Conservation (phyloP, 2,888 invertebrate species). For the Scaptomyza flava region DNA sequence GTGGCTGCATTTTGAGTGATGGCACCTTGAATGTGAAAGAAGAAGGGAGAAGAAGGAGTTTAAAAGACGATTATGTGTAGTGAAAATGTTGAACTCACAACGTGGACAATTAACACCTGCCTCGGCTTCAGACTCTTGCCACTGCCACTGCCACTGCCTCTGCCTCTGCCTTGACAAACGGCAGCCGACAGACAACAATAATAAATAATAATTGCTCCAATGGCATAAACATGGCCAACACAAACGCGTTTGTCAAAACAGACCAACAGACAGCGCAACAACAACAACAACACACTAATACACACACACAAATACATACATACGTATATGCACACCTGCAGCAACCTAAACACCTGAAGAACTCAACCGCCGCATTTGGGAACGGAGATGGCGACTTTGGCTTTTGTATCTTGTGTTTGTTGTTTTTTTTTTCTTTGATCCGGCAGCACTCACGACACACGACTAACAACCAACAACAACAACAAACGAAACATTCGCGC, state of each 20-base stretch:
- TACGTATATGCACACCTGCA: constrained; percentile 17
- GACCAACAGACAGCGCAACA: constrained; percentile 10
- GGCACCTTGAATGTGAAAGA: constrained; percentile 17
- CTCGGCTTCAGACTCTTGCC: constrained; percentile 8
- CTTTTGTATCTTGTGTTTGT: constrained; percentile 9
- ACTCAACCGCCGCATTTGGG: constrained; percentile 13
- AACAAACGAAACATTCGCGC: constrained; percentile 38
- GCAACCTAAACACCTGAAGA: constrained; percentile 36
- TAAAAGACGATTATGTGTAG: constrained; percentile 5
- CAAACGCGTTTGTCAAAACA: constrained; percentile 73
- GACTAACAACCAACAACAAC: constrained; percentile 36
- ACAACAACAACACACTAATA: constrained; percentile 21
- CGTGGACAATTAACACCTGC: constrained; percentile 76
- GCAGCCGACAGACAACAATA: constrained; percentile 64
- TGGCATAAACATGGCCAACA: constrained; percentile 73
- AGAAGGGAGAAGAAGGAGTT: not conserved
- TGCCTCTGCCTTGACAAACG: constrained; percentile 19
- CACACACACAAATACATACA: constrained; percentile 16
- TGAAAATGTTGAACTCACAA: constrained; percentile 17
- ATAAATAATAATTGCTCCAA: constrained; percentile 76
- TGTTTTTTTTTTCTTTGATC: constrained; percentile 1
- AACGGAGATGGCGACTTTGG: constrained; percentile 39
- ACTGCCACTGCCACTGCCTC: not conserved
- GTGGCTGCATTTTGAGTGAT: constrained; percentile 34
- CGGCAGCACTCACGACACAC: constrained; percentile 61